Percentiles rank a stretch among this genome's conserved stretches.
Conservation (phyloP, 2,888 invertebrate genomes). For the Pyrgus malvae region DNA sequence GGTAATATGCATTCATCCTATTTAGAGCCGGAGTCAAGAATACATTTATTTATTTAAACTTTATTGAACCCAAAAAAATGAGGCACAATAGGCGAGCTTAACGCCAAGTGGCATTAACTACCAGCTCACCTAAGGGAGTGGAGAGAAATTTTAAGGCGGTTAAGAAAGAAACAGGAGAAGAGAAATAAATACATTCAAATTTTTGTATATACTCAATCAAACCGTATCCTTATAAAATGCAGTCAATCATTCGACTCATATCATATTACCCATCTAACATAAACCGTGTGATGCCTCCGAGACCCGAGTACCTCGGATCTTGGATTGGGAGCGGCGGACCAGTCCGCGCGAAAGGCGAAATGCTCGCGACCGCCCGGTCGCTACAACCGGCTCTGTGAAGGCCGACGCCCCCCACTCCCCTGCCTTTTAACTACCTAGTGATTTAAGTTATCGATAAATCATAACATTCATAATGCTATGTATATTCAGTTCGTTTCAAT, state of each 20-base stretch:
- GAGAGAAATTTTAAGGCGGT: no score
- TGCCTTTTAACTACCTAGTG: conserved; percentile 51
- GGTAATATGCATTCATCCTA: no score
- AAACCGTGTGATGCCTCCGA: conserved; percentile 6
- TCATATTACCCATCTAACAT: conserved; percentile 23
- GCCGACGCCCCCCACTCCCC: conserved; percentile 69
- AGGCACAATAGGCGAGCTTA: no score
- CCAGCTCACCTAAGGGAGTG: no score
- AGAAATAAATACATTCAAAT: no score
- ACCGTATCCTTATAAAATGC: background rate
- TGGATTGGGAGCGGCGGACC: conserved; percentile 66
- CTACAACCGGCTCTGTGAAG: conserved; percentile 78
- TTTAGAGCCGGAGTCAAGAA: no score
- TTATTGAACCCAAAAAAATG: no score
- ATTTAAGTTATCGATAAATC: conserved; percentile 35
- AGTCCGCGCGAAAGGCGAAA: conserved; percentile 77
- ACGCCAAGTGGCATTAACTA: no score
- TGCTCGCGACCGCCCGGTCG: conserved; percentile 67
- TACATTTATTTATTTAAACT: no score
- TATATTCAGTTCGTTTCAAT: no score
- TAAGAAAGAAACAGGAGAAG: no score
- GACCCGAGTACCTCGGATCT: conserved; percentile 35
- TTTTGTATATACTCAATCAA: no score
- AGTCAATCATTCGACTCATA: conserved; percentile 16
- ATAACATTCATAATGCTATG: conserved; percentile 1